phyloP scores from a whole-genome alignment of 2,797 vertebrate genomes.

The Rhincodon typus region DNA sequence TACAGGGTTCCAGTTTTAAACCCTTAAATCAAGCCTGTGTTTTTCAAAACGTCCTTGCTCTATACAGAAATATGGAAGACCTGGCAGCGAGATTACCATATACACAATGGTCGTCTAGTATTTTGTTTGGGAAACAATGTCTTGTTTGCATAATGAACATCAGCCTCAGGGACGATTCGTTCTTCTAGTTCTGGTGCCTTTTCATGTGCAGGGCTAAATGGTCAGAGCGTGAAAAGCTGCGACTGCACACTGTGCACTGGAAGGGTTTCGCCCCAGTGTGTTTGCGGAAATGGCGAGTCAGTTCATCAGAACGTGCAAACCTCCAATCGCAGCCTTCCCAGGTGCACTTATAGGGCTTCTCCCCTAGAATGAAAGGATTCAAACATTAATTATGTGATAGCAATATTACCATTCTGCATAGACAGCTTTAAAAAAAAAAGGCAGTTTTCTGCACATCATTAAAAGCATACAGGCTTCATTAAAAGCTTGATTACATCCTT shows the following conservation, averaged over 20 bases:
- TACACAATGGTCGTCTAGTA: not conserved
- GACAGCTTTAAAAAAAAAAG: not conserved
- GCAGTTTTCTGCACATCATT: not conserved
- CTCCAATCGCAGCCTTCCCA: slow-evolving; percentile 97
- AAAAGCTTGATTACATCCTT: not conserved
- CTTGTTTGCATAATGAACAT: not conserved
- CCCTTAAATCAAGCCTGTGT: not conserved
- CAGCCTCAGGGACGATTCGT: not conserved
- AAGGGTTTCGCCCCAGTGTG: slow-evolving; percentile 95
- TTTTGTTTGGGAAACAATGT: slow-evolving; percentile 6
- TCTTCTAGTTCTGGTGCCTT: slow-evolving; percentile 81
- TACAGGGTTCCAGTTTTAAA: slow-evolving; percentile 33
- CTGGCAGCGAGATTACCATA: slow-evolving; percentile 14
- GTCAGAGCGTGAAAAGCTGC: slow-evolving; percentile 92
- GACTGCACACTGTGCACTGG: slow-evolving; percentile 84
- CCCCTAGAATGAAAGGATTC: slow-evolving; percentile 61
- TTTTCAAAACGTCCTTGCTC: slow-evolving; percentile 6
- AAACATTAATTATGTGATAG: not conserved
- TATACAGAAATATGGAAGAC: not conserved
- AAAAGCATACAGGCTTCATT: not conserved
- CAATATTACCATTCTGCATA: not conserved
- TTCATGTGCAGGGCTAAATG: slow-evolving; percentile 98
- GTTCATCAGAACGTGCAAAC: slow-evolving; percentile 89
- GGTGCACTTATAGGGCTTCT: slow-evolving; percentile 92
- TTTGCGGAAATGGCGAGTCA: slow-evolving; percentile 95